Evolutionary conservation across 2,113 vertebrate species (phyloP).

Genomic region (Bubalus kerabau): DNA sequence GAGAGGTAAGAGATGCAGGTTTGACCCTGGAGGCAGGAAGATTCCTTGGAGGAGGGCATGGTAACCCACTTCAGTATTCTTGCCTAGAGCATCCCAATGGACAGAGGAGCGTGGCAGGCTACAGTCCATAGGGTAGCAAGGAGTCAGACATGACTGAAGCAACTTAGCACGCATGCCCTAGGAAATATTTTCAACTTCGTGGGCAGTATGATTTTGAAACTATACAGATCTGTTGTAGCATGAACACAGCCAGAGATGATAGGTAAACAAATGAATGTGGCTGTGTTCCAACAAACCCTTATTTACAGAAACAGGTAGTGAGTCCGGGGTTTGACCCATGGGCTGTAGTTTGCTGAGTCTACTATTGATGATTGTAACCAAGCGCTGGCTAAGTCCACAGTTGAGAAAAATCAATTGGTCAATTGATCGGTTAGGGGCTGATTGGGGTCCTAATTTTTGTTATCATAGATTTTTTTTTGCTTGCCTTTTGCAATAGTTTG

Average conservation of each 20-base stretch:
- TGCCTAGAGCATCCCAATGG: neutral
- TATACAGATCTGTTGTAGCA: neutral
- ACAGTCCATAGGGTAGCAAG: too few relatives aligned
- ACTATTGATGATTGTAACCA: neutral
- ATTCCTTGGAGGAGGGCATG: neutral
- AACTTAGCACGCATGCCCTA: fast-evolving
- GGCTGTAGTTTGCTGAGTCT: neutral
- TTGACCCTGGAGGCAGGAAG: neutral
- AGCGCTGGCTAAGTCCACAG: neutral
- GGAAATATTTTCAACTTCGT: constrained; percentile 24
- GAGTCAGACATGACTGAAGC: neutral
- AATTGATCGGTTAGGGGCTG: neutral
- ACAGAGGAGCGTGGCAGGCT: neutral
- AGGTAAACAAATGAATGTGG: neutral
- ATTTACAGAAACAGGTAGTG: constrained; percentile 3
- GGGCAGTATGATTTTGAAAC: neutral
- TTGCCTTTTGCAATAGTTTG: constrained; percentile 1
- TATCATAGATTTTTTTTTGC: neutral
- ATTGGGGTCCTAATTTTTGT: neutral
- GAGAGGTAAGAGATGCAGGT: neutral
- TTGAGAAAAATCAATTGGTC: neutral
- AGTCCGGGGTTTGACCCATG: neutral
- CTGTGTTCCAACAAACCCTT: neutral
- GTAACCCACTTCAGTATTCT: neutral
- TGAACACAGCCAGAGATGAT: neutral